These are phyloP conservation scores for Cheilosia soror DNA, from an alignment of 2,888 invertebrate genomes.

Conservation along the genomic window DNA sequence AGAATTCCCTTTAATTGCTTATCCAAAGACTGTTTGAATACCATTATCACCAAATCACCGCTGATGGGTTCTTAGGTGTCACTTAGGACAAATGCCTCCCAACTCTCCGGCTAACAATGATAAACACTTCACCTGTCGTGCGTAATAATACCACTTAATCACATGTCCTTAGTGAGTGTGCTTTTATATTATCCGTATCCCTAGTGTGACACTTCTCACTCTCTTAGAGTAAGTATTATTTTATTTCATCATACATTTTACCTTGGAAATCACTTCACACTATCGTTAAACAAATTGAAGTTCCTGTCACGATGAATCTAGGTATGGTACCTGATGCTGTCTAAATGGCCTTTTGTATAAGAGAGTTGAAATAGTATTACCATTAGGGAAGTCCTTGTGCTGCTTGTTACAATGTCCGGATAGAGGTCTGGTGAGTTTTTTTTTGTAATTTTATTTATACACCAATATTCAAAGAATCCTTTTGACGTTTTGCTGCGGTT, in stretches of 20 bases:
- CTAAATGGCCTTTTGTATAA: not conserved
- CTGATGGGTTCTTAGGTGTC: not conserved
- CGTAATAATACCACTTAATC: slow-evolving; percentile 28
- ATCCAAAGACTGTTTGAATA: not conserved
- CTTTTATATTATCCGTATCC: not conserved
- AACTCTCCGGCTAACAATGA: slow-evolving; percentile 6
- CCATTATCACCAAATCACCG: not conserved
- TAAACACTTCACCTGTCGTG: slow-evolving; percentile 4
- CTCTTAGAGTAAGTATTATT: slow-evolving; percentile 8
- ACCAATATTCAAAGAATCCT: too few species aligned
- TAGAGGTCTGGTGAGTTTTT: too few species aligned
- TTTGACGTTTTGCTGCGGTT: too few species aligned
- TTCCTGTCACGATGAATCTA: not conserved
- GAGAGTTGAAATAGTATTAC: not conserved
- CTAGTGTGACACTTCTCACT: not conserved
- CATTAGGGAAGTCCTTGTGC: too few species aligned
- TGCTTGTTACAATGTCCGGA: too few species aligned
- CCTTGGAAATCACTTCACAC: not conserved
- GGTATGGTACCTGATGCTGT: not conserved
- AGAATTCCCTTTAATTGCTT: not conserved
- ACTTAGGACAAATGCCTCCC: not conserved
- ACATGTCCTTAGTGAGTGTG: slow-evolving; percentile 8
- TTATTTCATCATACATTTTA: slow-evolving; percentile 21
- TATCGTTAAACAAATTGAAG: slow-evolving; percentile 10
- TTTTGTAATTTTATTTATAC: too few species aligned